Conservation (phyloP, 2,797 vertebrate species). For the Odontamblyopus rebecca region DNA sequence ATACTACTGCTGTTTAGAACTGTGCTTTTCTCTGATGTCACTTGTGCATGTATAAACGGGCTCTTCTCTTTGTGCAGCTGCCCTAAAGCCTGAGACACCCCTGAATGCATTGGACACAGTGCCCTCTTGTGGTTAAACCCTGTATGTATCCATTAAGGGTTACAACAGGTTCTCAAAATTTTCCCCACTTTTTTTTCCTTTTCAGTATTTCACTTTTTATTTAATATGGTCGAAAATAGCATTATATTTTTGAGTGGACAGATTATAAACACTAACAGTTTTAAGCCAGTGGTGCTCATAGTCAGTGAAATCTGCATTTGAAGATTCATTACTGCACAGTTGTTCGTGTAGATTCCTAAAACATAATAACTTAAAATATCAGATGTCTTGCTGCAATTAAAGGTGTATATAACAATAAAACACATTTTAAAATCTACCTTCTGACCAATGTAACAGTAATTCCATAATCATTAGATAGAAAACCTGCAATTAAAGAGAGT, state of each 20-base stretch:
- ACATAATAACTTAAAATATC: no score
- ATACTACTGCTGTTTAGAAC: constrained; percentile 39
- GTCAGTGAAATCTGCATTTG: no score
- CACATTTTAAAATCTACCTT: no score
- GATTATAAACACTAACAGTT: no score
- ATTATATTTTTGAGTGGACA: not conserved
- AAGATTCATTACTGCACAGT: no score
- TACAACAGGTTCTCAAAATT: not conserved
- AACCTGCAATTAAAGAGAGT: not conserved
- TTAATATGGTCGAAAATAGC: not conserved
- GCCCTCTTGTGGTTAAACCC: constrained; percentile 73
- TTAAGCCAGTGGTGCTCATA: no score
- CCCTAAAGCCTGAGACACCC: constrained; percentile 61
- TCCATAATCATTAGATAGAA: not conserved
- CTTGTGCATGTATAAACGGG: constrained; percentile 37
- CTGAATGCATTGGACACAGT: constrained; percentile 75
- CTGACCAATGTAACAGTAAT: not conserved
- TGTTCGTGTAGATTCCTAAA: no score
- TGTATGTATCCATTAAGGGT: constrained; percentile 6
- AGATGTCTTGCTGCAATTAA: no score
- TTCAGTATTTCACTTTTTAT: not conserved
- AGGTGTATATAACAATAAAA: no score
- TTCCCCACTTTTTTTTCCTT: not conserved
- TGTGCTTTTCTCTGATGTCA: constrained; percentile 35
- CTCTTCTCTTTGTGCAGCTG: constrained; percentile 66